Percentiles rank a stretch among this genome's conserved stretches.
These are phyloP conservation scores for Sebastes iracundus DNA, from an alignment of 2,797 vertebrate genomes.

Conservation along the genomic window DNA sequence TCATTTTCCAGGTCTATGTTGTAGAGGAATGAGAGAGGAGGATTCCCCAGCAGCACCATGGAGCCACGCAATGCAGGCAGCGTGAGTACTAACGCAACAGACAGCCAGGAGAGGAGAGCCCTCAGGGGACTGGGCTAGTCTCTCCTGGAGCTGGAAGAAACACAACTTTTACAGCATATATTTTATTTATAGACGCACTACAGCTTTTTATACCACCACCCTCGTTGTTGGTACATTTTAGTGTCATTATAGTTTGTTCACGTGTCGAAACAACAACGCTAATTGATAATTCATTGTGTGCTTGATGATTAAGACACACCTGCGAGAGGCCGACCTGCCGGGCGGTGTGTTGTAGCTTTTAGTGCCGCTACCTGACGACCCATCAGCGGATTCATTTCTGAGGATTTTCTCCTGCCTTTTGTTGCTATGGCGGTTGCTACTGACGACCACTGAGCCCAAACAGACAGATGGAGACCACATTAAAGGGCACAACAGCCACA, in stretches of 20 bases:
- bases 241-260: background rate
- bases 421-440: constrained; percentile 84
- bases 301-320: constrained; percentile 23
- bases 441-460: constrained; percentile 76
- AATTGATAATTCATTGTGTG: constrained; percentile 2
- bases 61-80: constrained; percentile 79
- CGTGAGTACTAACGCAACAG: constrained; percentile 74
- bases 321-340: background rate
- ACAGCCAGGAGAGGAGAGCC: constrained; percentile 24
- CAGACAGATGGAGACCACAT: constrained; percentile 21
- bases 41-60: constrained; percentile 70
- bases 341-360: background rate
- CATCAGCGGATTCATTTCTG: constrained; percentile 71
- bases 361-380: constrained; percentile 49
- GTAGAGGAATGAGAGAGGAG: constrained; percentile 48
- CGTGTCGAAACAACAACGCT: background rate
- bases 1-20: constrained; percentile 15
- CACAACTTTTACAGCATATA: constrained; percentile 65
- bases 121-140: constrained; percentile 55
- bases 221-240: background rate
- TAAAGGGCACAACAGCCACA: background rate
- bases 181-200: constrained; percentile 23
- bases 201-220: background rate
- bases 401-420: constrained; percentile 76
- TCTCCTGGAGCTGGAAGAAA: constrained; percentile 17